Conservation (phyloP, 2,113 vertebrate genomes). For the Cynopterus brachyotis region DNA sequence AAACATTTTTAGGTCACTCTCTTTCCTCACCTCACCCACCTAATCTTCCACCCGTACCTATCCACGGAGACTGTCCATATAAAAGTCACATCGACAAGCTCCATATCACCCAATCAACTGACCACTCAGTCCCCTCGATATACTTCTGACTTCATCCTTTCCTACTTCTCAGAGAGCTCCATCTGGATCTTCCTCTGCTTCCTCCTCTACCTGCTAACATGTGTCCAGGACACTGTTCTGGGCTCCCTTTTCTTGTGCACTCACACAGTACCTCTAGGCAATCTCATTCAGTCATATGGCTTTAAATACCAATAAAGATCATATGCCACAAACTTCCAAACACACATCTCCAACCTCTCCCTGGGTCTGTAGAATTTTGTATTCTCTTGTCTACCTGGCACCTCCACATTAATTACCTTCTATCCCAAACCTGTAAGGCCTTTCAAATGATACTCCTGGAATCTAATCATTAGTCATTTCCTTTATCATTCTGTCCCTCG, state of each 20-base stretch:
- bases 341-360: background rate
- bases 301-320: background rate
- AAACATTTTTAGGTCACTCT: background rate
- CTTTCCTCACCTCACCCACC: background rate
- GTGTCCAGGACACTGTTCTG: background rate
- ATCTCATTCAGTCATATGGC: background rate
- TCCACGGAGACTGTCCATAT: background rate
- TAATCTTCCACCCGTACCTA: background rate
- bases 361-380: background rate
- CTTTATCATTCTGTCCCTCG: background rate
- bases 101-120: background rate
- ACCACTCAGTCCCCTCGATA: background rate
- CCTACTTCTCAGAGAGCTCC: accelerated
- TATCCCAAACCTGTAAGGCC: background rate
- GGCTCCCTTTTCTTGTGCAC: background rate
- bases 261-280: background rate
- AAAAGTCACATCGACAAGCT: background rate
- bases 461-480: background rate
- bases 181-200: background rate
- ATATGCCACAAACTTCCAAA: background rate
- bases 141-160: background rate
- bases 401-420: background rate
- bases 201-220: background rate
- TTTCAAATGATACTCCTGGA: background rate
- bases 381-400: background rate